Conservation (phyloP, 2,888 invertebrate genomes). For the Acholoe squamosa region DNA sequence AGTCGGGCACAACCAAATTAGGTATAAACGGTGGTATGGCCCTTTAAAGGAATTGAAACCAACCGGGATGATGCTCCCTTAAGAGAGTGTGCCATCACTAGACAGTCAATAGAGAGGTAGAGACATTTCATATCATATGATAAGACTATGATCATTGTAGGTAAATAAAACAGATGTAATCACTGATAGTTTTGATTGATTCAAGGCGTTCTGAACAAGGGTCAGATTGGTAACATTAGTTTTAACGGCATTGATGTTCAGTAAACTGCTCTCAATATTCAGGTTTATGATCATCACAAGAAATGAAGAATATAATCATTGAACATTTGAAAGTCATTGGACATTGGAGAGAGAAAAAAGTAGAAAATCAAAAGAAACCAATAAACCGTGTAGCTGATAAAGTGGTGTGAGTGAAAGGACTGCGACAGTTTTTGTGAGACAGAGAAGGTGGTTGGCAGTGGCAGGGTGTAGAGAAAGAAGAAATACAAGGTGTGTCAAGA, state of each 20-base stretch:
- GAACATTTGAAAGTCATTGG: not conserved
- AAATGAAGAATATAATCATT: not conserved
- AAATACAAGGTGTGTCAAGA: too few species aligned
- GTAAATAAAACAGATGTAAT: not conserved
- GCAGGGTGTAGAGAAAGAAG: too few species aligned
- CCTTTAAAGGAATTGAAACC: too few species aligned
- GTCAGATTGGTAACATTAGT: slow-evolving; percentile 21
- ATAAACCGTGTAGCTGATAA: not conserved
- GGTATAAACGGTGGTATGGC: not conserved
- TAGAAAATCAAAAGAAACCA: not conserved
- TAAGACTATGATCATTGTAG: not conserved
- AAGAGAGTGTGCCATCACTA: not conserved
- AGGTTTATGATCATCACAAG: not conserved
- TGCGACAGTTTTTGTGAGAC: too few species aligned
- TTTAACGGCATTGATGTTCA: not conserved
- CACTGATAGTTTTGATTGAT: slow-evolving; percentile 4
- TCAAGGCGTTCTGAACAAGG: slow-evolving; percentile 22
- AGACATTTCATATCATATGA: not conserved
- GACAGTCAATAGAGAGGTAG: not conserved
- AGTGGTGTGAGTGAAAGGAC: too few species aligned
- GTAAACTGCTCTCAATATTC: not conserved
- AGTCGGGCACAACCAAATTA: slow-evolving; percentile 57
- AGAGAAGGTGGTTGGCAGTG: too few species aligned
- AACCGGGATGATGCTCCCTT: not conserved
- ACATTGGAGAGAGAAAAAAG: not conserved